Conservation (phyloP, 2,113 vertebrate species). For the Prietella phreatophila region DNA sequence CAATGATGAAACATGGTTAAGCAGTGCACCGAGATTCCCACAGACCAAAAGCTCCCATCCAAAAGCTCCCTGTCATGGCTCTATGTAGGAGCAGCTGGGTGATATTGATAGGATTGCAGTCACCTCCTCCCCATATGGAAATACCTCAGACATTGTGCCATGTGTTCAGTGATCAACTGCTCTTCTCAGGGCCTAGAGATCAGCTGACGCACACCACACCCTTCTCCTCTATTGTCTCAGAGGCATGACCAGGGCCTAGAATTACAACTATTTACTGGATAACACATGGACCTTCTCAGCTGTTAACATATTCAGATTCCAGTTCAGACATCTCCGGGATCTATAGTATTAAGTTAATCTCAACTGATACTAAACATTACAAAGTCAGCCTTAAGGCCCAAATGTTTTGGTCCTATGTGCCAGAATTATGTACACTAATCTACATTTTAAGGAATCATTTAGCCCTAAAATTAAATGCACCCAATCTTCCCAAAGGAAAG, state of each 20-base stretch:
- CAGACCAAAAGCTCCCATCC: constrained; percentile 5
- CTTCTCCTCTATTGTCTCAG: constrained; percentile 16
- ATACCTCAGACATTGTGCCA: constrained; percentile 26
- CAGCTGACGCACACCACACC: constrained; percentile 26
- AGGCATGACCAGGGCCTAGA: not conserved
- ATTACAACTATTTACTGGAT: not conserved
- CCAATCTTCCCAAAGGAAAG: not conserved
- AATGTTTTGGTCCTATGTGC: not conserved
- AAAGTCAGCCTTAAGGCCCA: not conserved
- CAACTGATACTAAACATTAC: not conserved
- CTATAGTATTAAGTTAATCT: not conserved
- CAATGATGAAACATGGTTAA: not conserved
- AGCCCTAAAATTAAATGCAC: not conserved
- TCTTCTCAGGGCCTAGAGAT: not conserved
- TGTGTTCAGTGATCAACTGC: constrained; percentile 35
- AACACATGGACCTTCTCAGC: not conserved
- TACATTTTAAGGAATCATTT: not conserved
- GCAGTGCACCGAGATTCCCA: not conserved
- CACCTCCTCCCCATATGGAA: constrained; percentile 18
- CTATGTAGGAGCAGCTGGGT: constrained; percentile 32
- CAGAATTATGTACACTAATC: not conserved
- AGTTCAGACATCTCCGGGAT: not conserved
- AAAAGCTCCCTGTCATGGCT: not conserved
- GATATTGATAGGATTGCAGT: constrained; percentile 35
- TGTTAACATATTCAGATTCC: not conserved